phyloP scores from a whole-genome alignment of 2,888 invertebrate genomes.

The Ectobius pallidus region DNA sequence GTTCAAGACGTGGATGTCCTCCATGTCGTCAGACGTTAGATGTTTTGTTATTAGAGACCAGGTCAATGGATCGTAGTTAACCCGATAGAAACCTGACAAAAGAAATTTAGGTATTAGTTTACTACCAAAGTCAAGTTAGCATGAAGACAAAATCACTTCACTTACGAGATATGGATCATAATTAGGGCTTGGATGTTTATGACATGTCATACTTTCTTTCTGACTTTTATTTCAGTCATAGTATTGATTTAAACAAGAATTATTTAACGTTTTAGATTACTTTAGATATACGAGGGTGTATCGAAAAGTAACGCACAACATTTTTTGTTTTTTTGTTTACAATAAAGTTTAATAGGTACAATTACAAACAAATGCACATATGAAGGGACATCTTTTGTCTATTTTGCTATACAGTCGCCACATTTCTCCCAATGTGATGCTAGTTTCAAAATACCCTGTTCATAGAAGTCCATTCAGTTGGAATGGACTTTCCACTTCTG shows the following conservation, averaged over 20 bases:
- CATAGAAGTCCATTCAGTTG: too few species aligned
- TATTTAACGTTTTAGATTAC: background rate
- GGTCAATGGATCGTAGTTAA: constrained; percentile 77
- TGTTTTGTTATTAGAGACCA: constrained; percentile 69
- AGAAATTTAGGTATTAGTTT: background rate
- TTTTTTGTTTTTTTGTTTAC: background rate
- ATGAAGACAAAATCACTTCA: background rate
- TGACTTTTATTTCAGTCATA: too few species aligned
- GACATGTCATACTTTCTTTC: too few species aligned
- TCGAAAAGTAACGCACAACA: background rate
- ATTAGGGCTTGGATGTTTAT: too few species aligned
- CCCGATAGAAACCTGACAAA: constrained; percentile 60
- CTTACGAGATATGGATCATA: background rate
- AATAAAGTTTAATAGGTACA: background rate
- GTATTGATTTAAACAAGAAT: too few species aligned
- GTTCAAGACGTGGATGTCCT: constrained; percentile 69
- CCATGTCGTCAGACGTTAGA: constrained; percentile 61
- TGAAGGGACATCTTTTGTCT: too few species aligned
- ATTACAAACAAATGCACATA: too few species aligned
- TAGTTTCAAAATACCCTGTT: too few species aligned
- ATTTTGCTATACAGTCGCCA: too few species aligned
- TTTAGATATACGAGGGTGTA: background rate
- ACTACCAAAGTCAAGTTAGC: background rate
- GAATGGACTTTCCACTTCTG: too few species aligned
- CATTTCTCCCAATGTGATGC: too few species aligned